Conservation (phyloP, 2,113 vertebrate genomes). For the Otus sunia region DNA sequence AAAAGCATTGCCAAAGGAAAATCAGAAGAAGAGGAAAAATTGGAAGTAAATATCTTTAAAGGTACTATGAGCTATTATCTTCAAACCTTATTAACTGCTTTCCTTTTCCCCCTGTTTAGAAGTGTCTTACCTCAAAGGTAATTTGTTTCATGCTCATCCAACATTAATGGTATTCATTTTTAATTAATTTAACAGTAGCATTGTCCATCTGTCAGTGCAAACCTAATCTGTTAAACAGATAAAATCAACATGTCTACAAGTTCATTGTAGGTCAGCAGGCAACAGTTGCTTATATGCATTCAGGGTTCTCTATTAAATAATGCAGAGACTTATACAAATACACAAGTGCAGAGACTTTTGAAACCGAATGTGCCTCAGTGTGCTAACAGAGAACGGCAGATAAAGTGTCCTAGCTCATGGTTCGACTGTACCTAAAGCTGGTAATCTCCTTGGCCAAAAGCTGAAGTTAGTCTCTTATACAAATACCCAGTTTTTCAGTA, state of each 20-base stretch:
- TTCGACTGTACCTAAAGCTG: neutral
- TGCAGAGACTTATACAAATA: neutral
- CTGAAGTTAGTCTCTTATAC: neutral
- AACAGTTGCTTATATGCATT: neutral
- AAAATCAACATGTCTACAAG: constrained; percentile 58
- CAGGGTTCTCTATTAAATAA: constrained; percentile 35
- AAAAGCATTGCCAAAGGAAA: neutral
- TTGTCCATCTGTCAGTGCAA: constrained; percentile 60
- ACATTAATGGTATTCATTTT: constrained; percentile 66
- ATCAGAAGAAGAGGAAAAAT: neutral
- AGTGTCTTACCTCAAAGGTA: constrained; percentile 52
- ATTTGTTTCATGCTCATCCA: constrained; percentile 55
- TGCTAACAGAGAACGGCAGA: neutral
- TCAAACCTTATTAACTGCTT: neutral
- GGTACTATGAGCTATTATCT: neutral
- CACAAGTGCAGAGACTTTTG: neutral
- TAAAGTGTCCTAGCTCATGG: neutral
- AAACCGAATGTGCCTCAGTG: neutral
- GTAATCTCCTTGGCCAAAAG: neutral
- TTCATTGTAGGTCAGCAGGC: constrained; percentile 44
- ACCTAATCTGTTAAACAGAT: constrained; percentile 59
- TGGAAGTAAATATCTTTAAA: neutral
- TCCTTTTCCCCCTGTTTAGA: neutral
- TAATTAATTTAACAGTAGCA: constrained; percentile 64
- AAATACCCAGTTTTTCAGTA: neutral